These are phyloP conservation scores for Drosophila sp. DNA, from an alignment of 1,140 invertebrate species.

Conservation along the genomic window DNA sequence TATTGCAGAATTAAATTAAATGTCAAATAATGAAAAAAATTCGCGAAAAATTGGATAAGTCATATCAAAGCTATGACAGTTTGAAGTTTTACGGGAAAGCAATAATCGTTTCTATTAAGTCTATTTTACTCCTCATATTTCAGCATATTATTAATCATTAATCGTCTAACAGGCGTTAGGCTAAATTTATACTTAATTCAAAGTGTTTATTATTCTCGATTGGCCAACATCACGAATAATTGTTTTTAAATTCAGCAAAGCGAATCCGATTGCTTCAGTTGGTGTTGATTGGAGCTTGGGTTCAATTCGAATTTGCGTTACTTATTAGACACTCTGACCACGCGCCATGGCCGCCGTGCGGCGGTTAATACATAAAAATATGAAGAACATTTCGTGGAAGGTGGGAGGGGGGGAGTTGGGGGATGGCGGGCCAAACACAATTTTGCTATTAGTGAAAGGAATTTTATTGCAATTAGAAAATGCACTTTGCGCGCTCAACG, in stretches of 20 bases:
- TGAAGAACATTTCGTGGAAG: conserved; percentile 38
- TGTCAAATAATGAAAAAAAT: no score
- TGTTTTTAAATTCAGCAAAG: no score
- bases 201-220: not conserved
- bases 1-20: no score
- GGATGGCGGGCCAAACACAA: conserved; percentile 63
- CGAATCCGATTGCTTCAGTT: not conserved
- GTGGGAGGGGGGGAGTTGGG: not conserved
- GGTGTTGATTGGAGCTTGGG: conserved; percentile 4
- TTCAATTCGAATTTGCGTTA: not conserved
- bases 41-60: no score
- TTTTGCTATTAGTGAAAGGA: conserved; percentile 74
- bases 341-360: not conserved
- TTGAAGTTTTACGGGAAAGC: no score
- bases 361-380: conserved; percentile 10
- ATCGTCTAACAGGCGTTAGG: not conserved
- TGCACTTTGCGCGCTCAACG: conserved; percentile 56
- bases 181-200: not conserved
- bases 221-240: not conserved
- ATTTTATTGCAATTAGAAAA: conserved; percentile 82
- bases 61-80: no score
- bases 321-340: conserved; percentile 15
- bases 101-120: no score
- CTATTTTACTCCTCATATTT: no score
- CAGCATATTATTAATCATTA: no score